These are phyloP conservation scores for Ptychadena robeensis DNA, from an alignment of 2,797 vertebrate species.

Conservation along the genomic window DNA sequence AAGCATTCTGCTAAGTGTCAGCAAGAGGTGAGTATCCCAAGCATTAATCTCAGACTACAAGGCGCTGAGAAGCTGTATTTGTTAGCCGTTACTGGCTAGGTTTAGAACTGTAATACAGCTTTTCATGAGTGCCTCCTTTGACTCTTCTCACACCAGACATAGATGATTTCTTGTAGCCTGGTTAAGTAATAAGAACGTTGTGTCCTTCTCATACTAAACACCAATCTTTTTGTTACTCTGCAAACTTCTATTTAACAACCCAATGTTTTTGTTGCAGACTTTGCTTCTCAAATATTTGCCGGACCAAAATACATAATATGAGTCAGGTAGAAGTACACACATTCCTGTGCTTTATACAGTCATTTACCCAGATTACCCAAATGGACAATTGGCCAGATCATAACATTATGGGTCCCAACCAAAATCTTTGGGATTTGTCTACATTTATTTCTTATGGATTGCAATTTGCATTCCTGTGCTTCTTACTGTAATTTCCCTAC, in stretches of 20 bases:
- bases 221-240: constrained; percentile 57
- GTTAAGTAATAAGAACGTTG: constrained; percentile 54
- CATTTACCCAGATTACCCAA: not conserved
- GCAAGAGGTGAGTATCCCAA: constrained; percentile 41
- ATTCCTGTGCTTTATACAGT: constrained; percentile 1
- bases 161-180: constrained; percentile 57
- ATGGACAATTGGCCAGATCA: not conserved
- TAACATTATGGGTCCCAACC: not conserved
- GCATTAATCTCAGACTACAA: constrained; percentile 43
- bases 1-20: constrained; percentile 25
- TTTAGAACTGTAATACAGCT: constrained; percentile 32
- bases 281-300: constrained; percentile 59
- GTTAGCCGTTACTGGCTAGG: constrained; percentile 40
- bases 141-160: constrained; percentile 51
- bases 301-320: constrained; percentile 41
- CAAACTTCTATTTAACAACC: constrained; percentile 56
- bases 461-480: too few relatives aligned
- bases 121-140: constrained; percentile 55
- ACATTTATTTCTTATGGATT: too few relatives aligned
- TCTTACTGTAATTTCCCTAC: too few relatives aligned
- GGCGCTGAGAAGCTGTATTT: constrained; percentile 36
- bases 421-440: not conserved
- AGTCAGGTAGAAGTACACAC: constrained; percentile 37
- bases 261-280: constrained; percentile 60
- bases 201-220: constrained; percentile 60